These are phyloP conservation scores for Chironomus striatipennis DNA, from an alignment of 1,140 invertebrate genomes.

Conservation along the genomic window DNA sequence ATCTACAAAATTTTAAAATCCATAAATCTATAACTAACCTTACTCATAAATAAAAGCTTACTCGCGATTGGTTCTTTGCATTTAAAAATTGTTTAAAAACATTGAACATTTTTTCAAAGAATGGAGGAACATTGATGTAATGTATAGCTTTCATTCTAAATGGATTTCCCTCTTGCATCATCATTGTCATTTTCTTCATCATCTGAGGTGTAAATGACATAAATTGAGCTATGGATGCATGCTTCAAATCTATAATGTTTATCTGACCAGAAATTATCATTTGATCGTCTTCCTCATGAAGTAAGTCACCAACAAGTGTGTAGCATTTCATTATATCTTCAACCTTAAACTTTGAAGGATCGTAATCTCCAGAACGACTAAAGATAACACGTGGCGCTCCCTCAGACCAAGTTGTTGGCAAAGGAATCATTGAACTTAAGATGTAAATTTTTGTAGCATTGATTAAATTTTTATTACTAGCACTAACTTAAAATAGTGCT, in stretches of 20 bases:
- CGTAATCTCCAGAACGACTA: constrained; percentile 41
- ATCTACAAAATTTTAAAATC: constrained; percentile 42
- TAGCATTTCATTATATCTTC: constrained; percentile 34
- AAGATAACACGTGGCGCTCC: constrained; percentile 45
- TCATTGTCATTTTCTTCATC: constrained; percentile 37
- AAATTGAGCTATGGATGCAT: constrained; percentile 40
- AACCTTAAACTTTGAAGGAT: constrained; percentile 42
- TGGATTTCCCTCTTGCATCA: constrained; percentile 33
- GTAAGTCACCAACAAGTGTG: constrained; percentile 34
- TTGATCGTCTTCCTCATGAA: constrained; percentile 42
- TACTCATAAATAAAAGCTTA: constrained; percentile 29
- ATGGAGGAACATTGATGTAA: constrained; percentile 43
- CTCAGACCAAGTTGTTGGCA: constrained; percentile 38
- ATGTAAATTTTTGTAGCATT: not conserved
- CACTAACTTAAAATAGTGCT: too few species aligned
- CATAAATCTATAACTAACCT: too few species aligned
- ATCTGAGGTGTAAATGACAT: constrained; percentile 41
- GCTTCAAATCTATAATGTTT: constrained; percentile 40
- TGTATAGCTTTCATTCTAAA: constrained; percentile 43
- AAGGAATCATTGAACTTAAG: not conserved
- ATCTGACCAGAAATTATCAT: constrained; percentile 41
- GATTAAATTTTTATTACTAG: too few species aligned
- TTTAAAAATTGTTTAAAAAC: constrained; percentile 45
- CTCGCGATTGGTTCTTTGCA: constrained; percentile 42
- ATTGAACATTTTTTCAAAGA: constrained; percentile 44